A percentile compares a stretch with the other conserved stretches of the same genome.
Conservation (phyloP, 2,888 invertebrate genomes). For the Megaustenia siamemsis region DNA sequence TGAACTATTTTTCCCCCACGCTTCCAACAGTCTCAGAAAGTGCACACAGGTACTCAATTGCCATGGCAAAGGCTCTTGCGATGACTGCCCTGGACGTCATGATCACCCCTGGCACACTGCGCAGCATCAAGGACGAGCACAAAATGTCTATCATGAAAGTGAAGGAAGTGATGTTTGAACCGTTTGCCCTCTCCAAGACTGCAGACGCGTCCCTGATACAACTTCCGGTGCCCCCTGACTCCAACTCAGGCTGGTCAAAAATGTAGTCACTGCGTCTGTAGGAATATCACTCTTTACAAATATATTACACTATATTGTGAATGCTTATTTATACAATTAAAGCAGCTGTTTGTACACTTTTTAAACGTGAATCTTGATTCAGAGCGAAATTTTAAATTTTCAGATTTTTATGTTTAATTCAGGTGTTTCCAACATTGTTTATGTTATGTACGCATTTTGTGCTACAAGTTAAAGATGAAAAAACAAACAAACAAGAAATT, state of each 20-base stretch:
- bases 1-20: background rate
- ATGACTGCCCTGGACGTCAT: conserved; percentile 54
- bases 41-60: conserved; percentile 28
- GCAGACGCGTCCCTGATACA: background rate
- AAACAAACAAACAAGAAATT: too few relatives aligned
- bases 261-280: background rate
- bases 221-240: conserved; percentile 19
- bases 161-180: conserved; percentile 15
- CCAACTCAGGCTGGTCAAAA: conserved; percentile 49
- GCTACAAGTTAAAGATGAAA: too few relatives aligned
- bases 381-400: too few relatives aligned
- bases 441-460: too few relatives aligned
- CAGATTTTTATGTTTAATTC: too few relatives aligned
- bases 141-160: background rate
- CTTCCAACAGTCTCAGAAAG: background rate
- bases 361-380: too few relatives aligned
- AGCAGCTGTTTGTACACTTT: too few relatives aligned
- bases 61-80: conserved; percentile 49
- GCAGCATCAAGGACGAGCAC: conserved; percentile 40
- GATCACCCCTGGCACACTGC: conserved; percentile 12
- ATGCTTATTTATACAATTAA: too few relatives aligned
- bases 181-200: background rate
- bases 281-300: too few relatives aligned
- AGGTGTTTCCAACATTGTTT: too few relatives aligned
- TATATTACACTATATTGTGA: too few relatives aligned